Evolutionary conservation across 1,140 invertebrate species (phyloP).

Genomic region (Ridgeia piscesae): DNA sequence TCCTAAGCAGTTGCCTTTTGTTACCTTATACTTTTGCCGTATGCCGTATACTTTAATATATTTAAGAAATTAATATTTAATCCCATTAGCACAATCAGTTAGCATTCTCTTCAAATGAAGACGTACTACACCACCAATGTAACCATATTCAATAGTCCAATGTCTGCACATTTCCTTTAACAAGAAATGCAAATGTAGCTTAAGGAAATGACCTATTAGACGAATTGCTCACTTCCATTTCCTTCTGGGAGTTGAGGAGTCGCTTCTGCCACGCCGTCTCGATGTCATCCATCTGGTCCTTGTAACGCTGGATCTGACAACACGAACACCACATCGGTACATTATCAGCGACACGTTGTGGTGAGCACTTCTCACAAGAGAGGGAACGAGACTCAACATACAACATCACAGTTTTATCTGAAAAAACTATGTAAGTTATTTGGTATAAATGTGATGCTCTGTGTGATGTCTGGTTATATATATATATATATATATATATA

Average conservation of each 20-base stretch:
- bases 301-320: slow-evolving; percentile 26
- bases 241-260: slow-evolving; percentile 22
- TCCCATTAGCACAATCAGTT: too few relatives aligned
- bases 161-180: background rate
- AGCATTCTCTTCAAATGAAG: background rate
- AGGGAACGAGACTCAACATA: background rate
- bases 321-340: background rate
- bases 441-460: too few relatives aligned
- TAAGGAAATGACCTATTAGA: background rate
- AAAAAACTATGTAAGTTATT: background rate
- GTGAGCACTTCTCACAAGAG: background rate
- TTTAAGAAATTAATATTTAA: background rate
- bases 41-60: background rate
- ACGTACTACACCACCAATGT: background rate
- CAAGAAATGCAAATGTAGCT: background rate
- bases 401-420: background rate
- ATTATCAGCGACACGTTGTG: background rate
- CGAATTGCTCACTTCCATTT: slow-evolving; percentile 22
- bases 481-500: slow-evolving; percentile 14
- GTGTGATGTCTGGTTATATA: too few relatives aligned
- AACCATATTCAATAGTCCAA: background rate
- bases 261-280: slow-evolving; percentile 24
- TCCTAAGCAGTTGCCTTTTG: too few relatives aligned
- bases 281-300: slow-evolving; percentile 32
- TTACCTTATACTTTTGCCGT: too few relatives aligned